Conservation (phyloP, 2,888 invertebrate species). For the Mimachlamys varia region DNA sequence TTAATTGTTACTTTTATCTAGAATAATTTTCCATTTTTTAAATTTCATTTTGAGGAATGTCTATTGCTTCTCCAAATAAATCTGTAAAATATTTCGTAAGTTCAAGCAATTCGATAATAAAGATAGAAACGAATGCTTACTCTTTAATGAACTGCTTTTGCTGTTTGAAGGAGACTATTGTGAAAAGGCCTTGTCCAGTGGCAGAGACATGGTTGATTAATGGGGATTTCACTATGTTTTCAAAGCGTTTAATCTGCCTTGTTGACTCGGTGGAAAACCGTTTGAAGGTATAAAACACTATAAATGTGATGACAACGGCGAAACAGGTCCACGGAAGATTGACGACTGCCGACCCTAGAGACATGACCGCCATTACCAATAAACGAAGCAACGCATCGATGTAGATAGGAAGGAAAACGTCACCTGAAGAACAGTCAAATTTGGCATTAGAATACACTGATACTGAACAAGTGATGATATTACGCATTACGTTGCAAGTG, state of each 20-base stretch:
- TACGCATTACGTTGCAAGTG: too few relatives aligned
- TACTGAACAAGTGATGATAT: not conserved
- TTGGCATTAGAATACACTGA: not conserved
- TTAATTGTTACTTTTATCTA: too few relatives aligned
- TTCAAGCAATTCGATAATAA: too few relatives aligned
- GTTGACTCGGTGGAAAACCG: conserved; percentile 79
- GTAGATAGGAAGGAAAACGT: conserved; percentile 63
- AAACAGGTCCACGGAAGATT: conserved; percentile 59
- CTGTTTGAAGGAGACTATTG: conserved; percentile 85
- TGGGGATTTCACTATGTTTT: conserved; percentile 84
- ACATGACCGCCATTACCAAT: conserved; percentile 51
- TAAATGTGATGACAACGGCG: conserved; percentile 74
- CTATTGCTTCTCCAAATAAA: too few relatives aligned
- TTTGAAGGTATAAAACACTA: conserved; percentile 78
- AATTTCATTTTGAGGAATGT: too few relatives aligned
- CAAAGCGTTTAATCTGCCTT: conserved; percentile 79
- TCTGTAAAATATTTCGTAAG: too few relatives aligned
- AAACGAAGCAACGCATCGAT: conserved; percentile 57
- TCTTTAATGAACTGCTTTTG: conserved; percentile 82
- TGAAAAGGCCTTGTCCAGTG: conserved; percentile 84
- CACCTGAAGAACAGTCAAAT: conserved; percentile 53
- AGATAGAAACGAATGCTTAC: conserved; percentile 67
- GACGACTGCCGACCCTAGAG: conserved; percentile 51
- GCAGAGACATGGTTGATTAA: conserved; percentile 84
- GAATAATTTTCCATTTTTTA: too few relatives aligned